A percentile compares a stretch with the other conserved stretches of the same genome.
Evolutionary conservation across 2,797 vertebrate genomes (phyloP).

Genomic region (Onychomys torridus): DNA sequence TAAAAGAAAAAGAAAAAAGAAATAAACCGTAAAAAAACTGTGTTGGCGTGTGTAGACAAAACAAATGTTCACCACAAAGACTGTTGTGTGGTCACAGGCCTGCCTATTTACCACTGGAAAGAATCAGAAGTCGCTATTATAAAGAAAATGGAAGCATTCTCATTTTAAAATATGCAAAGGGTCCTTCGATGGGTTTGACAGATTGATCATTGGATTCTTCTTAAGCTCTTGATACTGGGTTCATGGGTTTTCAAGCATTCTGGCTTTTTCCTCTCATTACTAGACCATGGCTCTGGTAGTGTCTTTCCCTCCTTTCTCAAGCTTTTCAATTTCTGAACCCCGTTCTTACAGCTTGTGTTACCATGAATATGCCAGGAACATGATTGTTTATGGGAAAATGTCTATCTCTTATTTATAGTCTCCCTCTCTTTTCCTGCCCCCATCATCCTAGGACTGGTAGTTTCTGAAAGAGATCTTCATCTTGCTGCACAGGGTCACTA

Average conservation of each 20-base stretch:
- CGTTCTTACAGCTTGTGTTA: background rate
- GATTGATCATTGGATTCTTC: background rate
- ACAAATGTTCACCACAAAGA: background rate
- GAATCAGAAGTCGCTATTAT: background rate
- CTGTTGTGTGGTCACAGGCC: background rate
- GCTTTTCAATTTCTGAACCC: background rate
- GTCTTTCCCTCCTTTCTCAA: background rate
- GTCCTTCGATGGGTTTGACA: background rate
- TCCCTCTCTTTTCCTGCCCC: background rate
- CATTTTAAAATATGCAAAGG: background rate
- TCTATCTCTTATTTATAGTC: background rate
- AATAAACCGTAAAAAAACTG: background rate
- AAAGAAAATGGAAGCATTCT: background rate
- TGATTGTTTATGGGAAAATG: background rate
- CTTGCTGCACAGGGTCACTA: background rate
- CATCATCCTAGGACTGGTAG: background rate
- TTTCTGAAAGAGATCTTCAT: constrained; percentile 17
- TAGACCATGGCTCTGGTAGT: background rate
- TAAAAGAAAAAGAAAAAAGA: background rate
- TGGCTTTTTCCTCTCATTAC: background rate
- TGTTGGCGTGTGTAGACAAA: background rate
- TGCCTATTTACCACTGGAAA: background rate
- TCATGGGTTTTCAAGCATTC: background rate
- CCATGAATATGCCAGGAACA: background rate
- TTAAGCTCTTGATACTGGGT: background rate